Evolutionary conservation across 2,888 invertebrate genomes (phyloP), one percentile per base, ranked within the genome.

Genomic region (Andricus quercusramuli): DNA sequence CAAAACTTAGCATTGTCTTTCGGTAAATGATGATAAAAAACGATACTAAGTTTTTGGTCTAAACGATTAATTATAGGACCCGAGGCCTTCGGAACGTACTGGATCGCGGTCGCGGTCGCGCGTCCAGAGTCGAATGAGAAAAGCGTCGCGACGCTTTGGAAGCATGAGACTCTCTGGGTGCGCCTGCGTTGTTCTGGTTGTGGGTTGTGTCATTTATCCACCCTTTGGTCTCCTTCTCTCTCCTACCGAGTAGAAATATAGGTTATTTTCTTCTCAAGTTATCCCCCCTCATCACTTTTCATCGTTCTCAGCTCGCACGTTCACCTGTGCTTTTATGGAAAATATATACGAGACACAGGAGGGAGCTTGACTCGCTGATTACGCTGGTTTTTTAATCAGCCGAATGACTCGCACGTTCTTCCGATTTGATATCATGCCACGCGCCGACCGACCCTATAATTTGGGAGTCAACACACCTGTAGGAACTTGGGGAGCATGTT

Each of bases 111-210:
- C 64, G 82, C 87, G 86, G 83, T 80, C 64, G 82, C 87, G 86
- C 89, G 88, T 84, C 87, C 87, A 84, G 84, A 86, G 86, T 81
- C 88, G 89, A 90, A 84, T 90, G 89, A 83, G 77, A 79, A 79
- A 66, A 80, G 82, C 81, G 81, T 84, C 83, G 77, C 77, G 80
- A 82, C 77, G 79, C 82, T 51, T 44, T 68, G 44, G 78, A 77
- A 64, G 37, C 82, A 78, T 64, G 79, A 79, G 79, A 76, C 56
- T 65, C 79, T 80, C 65, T 77, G 25, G 29, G 15, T 41, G 62
- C 77, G 65, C 64, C 64, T 77, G 74, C 78, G 65, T 65, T 66
- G 41, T 78, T 78, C 47, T 41, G 22, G 44, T 78, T 78, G 47
- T 67, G 62, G 47, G 62, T 78, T 78, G 66, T 78, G 56, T 68